Conservation (phyloP, 2,888 invertebrate species). For the Caenorhabditis afra region DNA sequence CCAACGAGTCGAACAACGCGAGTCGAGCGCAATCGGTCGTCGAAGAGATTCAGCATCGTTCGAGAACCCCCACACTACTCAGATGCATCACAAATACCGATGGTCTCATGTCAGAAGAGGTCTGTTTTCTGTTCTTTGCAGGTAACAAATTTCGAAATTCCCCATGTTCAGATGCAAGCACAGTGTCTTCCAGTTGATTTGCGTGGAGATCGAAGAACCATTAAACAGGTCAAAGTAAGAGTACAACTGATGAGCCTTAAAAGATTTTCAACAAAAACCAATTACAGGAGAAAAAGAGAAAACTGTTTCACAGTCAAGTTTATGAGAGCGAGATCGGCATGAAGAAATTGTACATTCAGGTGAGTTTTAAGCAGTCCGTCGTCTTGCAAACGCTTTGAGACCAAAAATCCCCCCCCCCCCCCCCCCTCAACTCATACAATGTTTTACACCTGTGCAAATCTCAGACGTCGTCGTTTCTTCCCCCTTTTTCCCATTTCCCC, state of each 20-base stretch:
- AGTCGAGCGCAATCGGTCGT: constrained; percentile 60
- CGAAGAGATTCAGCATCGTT: constrained; percentile 62
- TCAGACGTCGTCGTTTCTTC: neutral
- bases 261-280: too few species aligned
- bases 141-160: neutral
- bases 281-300: constrained; percentile 84
- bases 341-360: constrained; percentile 84
- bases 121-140: too few species aligned
- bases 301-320: constrained; percentile 85
- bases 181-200: constrained; percentile 84
- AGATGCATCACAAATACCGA: constrained; percentile 80
- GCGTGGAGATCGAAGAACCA: constrained; percentile 84
- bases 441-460: constrained; percentile 20
- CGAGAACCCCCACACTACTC: constrained; percentile 68
- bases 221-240: constrained; percentile 84
- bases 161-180: constrained; percentile 81
- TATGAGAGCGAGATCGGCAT: constrained; percentile 85
- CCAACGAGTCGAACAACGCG: constrained; percentile 53
- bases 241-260: too few species aligned
- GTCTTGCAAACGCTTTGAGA: too few species aligned
- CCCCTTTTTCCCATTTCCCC: too few species aligned
- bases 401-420: neutral
- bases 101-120: constrained; percentile 82
- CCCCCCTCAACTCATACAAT: neutral
- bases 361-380: too few species aligned